Base-by-base conservation (phyloP, 1,140 invertebrate genomes). In the Odontomachus brunneus region DNA sequence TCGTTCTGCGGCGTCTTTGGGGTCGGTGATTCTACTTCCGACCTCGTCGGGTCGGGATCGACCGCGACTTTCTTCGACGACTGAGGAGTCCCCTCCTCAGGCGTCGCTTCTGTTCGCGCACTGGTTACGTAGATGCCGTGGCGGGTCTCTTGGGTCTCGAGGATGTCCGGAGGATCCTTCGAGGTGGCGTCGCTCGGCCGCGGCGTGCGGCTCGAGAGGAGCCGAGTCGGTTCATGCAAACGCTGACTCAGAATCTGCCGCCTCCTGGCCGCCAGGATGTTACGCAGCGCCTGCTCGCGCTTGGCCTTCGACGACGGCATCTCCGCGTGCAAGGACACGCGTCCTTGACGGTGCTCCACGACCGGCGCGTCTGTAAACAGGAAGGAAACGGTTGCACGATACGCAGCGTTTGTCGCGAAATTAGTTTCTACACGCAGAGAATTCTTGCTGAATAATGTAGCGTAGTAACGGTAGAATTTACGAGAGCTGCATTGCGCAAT, bases 81-180 rank as follows among this genome's bases (percentile, higher is more conserved):
- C 29, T 73, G 65, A 9, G 63, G 3, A 49, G n/a, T 53, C 15
- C 83, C 73, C 15, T 84, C 85, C 0, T 73, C 67, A 7, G 44
- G 14, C 17, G 65, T 14, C 2, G 15, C 33, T 63, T 76, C 83
- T 19, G 53, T 55, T 53, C 67, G 83, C n/a, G 29, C 29, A 17
- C 11, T 57, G 0, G 91, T 89, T 0, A 92, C 88, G 67, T 91
- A 92, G 26, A 91, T 57, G 14, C 84, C 87, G 24, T 93, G 90
- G 48, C 88, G 85, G 9, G 91, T 91, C 48, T 93, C 92, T 19
- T 93, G 90, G 14, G 86, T 90, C 59, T 92, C 91, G 24, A 93
- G 67, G 22, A 92, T 65, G n/a, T 93, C 92, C 19, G 57, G n/a
- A 17, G 60, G 14, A 33, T 89, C 84, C 53, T 89, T 89, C 33